Percentiles rank a stretch among this genome's conserved stretches.
These are phyloP conservation scores for Anguilla megastoma DNA, from an alignment of 2,797 vertebrate species.

Conservation along the genomic window DNA sequence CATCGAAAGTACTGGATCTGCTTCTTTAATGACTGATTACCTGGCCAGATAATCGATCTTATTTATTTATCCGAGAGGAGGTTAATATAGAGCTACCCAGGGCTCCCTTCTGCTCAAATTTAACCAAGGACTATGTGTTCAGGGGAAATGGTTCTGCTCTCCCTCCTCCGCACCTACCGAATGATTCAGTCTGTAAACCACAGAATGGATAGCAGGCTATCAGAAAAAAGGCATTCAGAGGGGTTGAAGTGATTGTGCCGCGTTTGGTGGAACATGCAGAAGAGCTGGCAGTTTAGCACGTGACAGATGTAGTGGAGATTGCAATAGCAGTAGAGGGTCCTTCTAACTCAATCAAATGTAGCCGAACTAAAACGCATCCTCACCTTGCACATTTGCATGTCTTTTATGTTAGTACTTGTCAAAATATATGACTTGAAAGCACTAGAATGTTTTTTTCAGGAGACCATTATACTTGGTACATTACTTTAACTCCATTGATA, in stretches of 20 bases:
- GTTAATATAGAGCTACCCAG: neutral
- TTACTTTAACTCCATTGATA: constrained; percentile 60
- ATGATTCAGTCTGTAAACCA: neutral
- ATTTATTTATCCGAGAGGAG: neutral
- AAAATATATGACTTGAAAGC: constrained; percentile 61
- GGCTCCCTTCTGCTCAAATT: neutral
- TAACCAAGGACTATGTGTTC: neutral
- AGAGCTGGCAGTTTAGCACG: constrained; percentile 11
- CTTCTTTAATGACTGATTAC: neutral
- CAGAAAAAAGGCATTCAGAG: neutral
- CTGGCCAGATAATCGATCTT: neutral
- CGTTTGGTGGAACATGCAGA: neutral
- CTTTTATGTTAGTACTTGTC: constrained; percentile 64
- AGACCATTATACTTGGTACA: constrained; percentile 20
- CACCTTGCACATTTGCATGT: constrained; percentile 61
- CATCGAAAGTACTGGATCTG: neutral
- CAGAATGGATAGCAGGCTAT: neutral
- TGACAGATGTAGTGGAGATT: constrained; percentile 44
- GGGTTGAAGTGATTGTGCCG: neutral
- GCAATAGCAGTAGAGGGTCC: constrained; percentile 55
- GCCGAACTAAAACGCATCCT: constrained; percentile 60
- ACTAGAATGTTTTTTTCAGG: constrained; percentile 17
- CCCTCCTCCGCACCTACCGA: neutral
- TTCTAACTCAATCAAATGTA: constrained; percentile 61
- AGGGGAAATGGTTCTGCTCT: neutral